Percentiles rank a stretch among this genome's conserved stretches.
These are phyloP conservation scores for Cecidostiba fungosa DNA, from an alignment of 2,888 invertebrate genomes.

Conservation along the genomic window DNA sequence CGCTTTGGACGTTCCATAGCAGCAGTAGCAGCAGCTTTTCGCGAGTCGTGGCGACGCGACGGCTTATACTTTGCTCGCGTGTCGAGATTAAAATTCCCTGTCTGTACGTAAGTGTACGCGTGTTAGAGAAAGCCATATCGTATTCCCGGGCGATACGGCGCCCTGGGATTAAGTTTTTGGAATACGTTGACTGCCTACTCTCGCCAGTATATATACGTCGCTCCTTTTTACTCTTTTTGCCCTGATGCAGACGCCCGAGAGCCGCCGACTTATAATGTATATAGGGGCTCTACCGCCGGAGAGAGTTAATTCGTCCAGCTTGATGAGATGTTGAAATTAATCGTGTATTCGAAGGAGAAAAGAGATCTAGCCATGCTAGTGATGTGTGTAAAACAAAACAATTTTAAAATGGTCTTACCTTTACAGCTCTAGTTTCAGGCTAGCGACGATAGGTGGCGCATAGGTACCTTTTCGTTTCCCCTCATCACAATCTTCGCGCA, in stretches of 20 bases:
- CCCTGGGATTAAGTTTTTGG: slow-evolving; percentile 53
- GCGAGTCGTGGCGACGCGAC: slow-evolving; percentile 27
- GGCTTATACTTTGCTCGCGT: slow-evolving; percentile 53
- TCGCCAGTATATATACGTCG: not conserved
- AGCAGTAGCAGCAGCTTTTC: slow-evolving; percentile 2
- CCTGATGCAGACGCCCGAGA: not conserved
- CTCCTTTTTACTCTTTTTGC: not conserved
- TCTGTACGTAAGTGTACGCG: slow-evolving; percentile 41
- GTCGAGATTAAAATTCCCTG: slow-evolving; percentile 57
- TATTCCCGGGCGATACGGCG: slow-evolving; percentile 28
- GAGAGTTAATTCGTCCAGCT: not conserved
- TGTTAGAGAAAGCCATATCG: slow-evolving; percentile 43
- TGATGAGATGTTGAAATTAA: not conserved
- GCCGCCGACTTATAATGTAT: no score
- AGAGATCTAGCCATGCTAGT: no score
- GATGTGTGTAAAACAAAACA: no score
- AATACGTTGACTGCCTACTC: slow-evolving; percentile 35
- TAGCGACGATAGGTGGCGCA: no score
- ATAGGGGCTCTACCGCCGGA: no score
- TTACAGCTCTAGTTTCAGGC: no score
- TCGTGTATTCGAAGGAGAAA: no score
- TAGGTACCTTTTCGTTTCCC: no score
- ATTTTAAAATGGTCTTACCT: no score
- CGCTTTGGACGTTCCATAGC: slow-evolving; percentile 15
- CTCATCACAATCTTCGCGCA: no score